These are phyloP conservation scores for Epinotia demarniana DNA, from an alignment of 2,888 invertebrate species.

Conservation along the genomic window DNA sequence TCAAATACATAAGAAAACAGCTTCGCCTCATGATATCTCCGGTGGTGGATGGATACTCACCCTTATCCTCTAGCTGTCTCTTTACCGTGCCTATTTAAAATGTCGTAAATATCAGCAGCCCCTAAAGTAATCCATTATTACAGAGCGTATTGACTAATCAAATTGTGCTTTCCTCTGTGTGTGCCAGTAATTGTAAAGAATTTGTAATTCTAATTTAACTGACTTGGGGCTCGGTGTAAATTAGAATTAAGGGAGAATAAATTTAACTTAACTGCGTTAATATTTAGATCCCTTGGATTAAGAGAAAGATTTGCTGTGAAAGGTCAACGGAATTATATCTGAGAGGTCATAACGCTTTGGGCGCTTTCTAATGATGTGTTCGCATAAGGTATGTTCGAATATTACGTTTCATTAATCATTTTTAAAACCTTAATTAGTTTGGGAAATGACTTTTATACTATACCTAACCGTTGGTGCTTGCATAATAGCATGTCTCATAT, in stretches of 20 bases:
- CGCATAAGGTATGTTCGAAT: neutral
- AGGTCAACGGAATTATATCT: constrained; percentile 23
- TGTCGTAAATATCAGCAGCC: neutral
- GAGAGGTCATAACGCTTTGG: constrained; percentile 9
- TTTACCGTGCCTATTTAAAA: neutral
- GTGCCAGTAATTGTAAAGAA: constrained; percentile 8
- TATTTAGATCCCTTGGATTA: neutral
- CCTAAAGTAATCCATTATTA: constrained; percentile 8
- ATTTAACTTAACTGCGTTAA: constrained; percentile 1
- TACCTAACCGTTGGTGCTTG: neutral
- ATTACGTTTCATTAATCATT: constrained; percentile 15
- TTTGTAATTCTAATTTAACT: constrained; percentile 24
- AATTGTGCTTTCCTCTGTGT: constrained; percentile 4
- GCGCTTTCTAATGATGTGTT: constrained; percentile 15
- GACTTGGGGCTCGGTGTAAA: constrained; percentile 5
- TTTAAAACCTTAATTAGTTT: neutral
- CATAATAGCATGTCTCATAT: too few species aligned
- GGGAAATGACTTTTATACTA: neutral
- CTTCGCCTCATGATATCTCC: too few species aligned
- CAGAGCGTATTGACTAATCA: constrained; percentile 12
- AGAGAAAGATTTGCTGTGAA: constrained; percentile 11
- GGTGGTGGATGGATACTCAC: too few species aligned
- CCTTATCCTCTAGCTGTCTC: too few species aligned
- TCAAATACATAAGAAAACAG: too few species aligned
- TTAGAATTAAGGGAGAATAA: constrained; percentile 32